A percentile compares a stretch with the other conserved stretches of the same genome.
Conservation (phyloP, 2,888 invertebrate species). For the Coremacera marginata region DNA sequence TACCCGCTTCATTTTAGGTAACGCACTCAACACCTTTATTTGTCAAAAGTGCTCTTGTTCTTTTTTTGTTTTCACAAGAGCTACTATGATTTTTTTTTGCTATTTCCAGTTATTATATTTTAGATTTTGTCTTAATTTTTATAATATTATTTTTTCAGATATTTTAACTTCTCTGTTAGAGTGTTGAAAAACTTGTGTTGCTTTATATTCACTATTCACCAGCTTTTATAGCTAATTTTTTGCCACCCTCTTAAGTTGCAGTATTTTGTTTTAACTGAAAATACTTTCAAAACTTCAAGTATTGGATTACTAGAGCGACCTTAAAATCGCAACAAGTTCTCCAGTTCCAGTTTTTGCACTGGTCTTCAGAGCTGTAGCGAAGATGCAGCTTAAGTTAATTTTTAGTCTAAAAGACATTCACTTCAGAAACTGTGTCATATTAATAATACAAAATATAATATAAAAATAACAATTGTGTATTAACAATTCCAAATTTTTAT, state of each 20-base stretch:
- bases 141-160: neutral
- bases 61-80: no score
- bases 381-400: neutral
- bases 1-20: constrained; percentile 27
- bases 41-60: neutral
- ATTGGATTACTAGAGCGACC: constrained; percentile 29
- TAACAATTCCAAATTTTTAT: no score
- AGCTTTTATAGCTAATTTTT: constrained; percentile 18
- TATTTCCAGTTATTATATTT: neutral
- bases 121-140: neutral
- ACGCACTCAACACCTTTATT: neutral
- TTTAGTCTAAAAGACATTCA: neutral
- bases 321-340: neutral
- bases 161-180: constrained; percentile 46
- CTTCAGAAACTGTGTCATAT: neutral
- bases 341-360: constrained; percentile 10
- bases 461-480: neutral
- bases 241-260: neutral
- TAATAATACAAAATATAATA: neutral
- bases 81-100: no score
- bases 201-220: neutral
- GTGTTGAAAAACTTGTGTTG: constrained; percentile 50
- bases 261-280: neutral
- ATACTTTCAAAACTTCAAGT: constrained; percentile 31
- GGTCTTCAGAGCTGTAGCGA: neutral